A percentile compares a stretch with the other conserved stretches of the same genome.
Evolutionary conservation across 2,113 vertebrate species (phyloP).

Genomic region (Sebastes fasciatus): DNA sequence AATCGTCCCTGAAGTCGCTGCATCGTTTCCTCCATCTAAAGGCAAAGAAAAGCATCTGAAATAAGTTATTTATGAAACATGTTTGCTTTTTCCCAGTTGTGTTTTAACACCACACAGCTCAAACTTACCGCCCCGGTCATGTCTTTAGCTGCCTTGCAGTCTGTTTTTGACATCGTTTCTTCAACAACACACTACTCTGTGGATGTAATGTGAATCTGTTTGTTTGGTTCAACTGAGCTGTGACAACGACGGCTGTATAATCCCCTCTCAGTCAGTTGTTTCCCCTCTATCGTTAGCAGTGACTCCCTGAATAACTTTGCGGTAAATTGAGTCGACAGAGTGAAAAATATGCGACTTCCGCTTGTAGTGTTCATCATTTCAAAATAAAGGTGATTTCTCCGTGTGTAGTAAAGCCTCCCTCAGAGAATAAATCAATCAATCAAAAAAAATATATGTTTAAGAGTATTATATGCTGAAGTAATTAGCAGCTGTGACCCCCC

Average conservation of each 20-base stretch:
- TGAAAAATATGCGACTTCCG: constrained; percentile 35
- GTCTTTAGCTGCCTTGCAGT: constrained; percentile 61
- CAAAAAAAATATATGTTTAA: background rate
- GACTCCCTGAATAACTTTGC: constrained; percentile 58
- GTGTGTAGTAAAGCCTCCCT: no score
- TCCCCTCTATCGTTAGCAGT: background rate
- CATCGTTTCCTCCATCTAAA: constrained; percentile 88
- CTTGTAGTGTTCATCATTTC: background rate
- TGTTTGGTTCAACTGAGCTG: background rate
- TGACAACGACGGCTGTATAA: background rate
- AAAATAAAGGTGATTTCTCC: constrained; percentile 43
- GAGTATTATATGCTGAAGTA: no score
- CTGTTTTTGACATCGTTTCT: constrained; percentile 70
- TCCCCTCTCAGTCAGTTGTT: background rate
- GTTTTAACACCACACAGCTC: background rate
- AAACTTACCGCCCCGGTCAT: constrained; percentile 75
- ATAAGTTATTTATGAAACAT: background rate
- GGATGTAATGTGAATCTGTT: fast-evolving
- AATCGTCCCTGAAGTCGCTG: constrained; percentile 86
- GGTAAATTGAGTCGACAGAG: background rate
- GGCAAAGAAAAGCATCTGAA: background rate
- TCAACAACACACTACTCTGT: background rate
- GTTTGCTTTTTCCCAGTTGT: background rate
- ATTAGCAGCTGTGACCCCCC: no score
- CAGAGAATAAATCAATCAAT: no score